phyloP scores from a whole-genome alignment of 2,888 invertebrate genomes.

The Trimorus sp. region DNA sequence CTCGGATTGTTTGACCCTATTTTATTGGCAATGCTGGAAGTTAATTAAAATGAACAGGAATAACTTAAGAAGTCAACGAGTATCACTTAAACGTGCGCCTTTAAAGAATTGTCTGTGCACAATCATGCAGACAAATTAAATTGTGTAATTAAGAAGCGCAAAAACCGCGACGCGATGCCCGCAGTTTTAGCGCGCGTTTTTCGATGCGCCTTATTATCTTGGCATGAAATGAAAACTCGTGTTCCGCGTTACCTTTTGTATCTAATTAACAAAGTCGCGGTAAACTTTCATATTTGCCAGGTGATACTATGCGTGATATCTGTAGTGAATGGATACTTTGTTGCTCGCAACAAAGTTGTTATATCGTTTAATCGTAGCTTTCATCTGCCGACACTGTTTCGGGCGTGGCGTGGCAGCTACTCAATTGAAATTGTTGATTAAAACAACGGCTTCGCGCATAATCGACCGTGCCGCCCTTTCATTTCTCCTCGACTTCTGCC shows the following conservation, averaged over 20 bases:
- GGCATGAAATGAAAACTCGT: slow-evolving; percentile 48
- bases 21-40: background rate
- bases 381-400: slow-evolving; percentile 45
- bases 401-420: slow-evolving; percentile 54
- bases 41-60: slow-evolving; percentile 12
- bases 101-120: slow-evolving; percentile 30
- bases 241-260: slow-evolving; percentile 38
- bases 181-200: slow-evolving; percentile 12
- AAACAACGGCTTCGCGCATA: slow-evolving; percentile 63
- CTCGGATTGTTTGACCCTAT: too few species aligned
- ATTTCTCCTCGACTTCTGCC: slow-evolving; percentile 54
- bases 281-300: slow-evolving; percentile 52
- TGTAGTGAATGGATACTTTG: slow-evolving; percentile 47
- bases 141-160: slow-evolving; percentile 38
- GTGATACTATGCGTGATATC: slow-evolving; percentile 55
- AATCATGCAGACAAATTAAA: slow-evolving; percentile 47
- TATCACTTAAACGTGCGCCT: slow-evolving; percentile 20
- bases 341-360: slow-evolving; percentile 70
- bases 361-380: slow-evolving; percentile 70
- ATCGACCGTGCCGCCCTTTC: slow-evolving; percentile 48
- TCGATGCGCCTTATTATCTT: slow-evolving; percentile 37
- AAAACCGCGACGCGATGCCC: slow-evolving; percentile 28
- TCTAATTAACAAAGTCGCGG: slow-evolving; percentile 57
- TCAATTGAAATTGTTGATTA: slow-evolving; percentile 70
- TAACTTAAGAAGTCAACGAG: slow-evolving; percentile 9